Percentiles rank a stretch among this genome's conserved stretches.
phyloP scores from a whole-genome alignment of 2,113 vertebrate genomes.

The Columbina picui region DNA sequence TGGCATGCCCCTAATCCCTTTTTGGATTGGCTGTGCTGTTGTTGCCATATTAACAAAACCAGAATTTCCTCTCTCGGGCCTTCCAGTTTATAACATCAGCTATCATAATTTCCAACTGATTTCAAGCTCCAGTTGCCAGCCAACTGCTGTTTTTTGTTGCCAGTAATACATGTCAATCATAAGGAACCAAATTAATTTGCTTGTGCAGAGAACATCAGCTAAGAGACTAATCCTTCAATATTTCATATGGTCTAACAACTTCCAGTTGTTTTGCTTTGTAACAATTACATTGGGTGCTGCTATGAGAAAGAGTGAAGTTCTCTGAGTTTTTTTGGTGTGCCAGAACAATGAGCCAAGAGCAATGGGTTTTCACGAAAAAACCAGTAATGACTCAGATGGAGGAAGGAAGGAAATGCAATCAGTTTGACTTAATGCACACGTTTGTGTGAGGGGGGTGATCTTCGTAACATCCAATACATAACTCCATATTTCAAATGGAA shows the following conservation, averaged over 20 bases:
- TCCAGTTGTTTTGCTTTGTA: neutral
- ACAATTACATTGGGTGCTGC: neutral
- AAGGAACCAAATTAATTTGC: neutral
- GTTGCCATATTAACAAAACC: neutral
- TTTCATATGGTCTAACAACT: neutral
- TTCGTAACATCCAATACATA: neutral
- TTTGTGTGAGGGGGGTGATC: neutral
- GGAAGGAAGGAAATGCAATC: accelerated
- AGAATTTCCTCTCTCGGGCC: neutral
- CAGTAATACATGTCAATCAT: neutral
- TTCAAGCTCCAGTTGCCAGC: neutral
- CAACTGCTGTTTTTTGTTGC: neutral
- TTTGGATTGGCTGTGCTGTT: neutral
- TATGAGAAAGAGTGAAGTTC: neutral
- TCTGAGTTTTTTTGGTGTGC: neutral
- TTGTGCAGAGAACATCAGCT: neutral
- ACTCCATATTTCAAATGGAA: neutral
- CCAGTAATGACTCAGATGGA: accelerated
- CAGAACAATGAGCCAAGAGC: neutral
- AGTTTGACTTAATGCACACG: neutral
- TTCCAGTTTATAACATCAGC: neutral
- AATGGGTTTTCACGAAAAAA: neutral
- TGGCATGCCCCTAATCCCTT: neutral
- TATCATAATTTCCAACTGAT: neutral
- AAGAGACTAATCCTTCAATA: neutral